Conservation (phyloP, 2,797 vertebrate species). For the Amphiprion clarkii region DNA sequence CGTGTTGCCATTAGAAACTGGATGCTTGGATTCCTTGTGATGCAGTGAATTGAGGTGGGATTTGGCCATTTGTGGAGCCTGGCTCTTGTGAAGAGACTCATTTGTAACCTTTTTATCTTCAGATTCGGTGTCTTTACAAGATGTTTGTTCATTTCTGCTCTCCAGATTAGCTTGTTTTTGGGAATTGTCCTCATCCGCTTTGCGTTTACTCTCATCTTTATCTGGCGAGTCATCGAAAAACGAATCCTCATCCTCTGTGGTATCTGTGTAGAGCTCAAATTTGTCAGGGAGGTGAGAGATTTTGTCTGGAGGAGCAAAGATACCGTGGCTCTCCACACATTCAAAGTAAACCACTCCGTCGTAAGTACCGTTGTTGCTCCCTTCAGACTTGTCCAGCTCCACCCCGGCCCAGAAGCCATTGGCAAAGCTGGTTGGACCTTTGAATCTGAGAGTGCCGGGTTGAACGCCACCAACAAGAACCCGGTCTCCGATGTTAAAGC, state of each 20-base stretch:
- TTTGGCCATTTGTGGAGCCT: conserved; percentile 57
- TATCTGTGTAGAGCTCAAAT: conserved; percentile 78
- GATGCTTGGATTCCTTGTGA: conserved; percentile 54
- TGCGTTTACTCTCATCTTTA: conserved; percentile 48
- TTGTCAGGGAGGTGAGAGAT: conserved; percentile 88
- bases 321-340: conserved; percentile 91
- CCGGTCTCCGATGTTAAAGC: conserved; percentile 91
- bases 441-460: conserved; percentile 94
- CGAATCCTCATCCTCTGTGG: conserved; percentile 88
- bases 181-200: conserved; percentile 57
- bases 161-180: conserved; percentile 55
- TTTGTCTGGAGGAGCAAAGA: conserved; percentile 96
- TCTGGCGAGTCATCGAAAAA: conserved; percentile 82
- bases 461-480: conserved; percentile 94
- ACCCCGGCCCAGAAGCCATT: conserved; percentile 98
- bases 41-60: conserved; percentile 58
- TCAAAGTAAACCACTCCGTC: conserved; percentile 91
- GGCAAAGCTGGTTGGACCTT: conserved; percentile 93
- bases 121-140: conserved; percentile 22
- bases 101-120: conserved; percentile 51
- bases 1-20: conserved; percentile 62
- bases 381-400: conserved; percentile 95
- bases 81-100: conserved; percentile 45
- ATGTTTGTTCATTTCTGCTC: conserved; percentile 52
- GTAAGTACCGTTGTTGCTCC: conserved; percentile 95